phyloP scores from a whole-genome alignment of 2,888 invertebrate species.

The Omphaloscelis lunosa region DNA sequence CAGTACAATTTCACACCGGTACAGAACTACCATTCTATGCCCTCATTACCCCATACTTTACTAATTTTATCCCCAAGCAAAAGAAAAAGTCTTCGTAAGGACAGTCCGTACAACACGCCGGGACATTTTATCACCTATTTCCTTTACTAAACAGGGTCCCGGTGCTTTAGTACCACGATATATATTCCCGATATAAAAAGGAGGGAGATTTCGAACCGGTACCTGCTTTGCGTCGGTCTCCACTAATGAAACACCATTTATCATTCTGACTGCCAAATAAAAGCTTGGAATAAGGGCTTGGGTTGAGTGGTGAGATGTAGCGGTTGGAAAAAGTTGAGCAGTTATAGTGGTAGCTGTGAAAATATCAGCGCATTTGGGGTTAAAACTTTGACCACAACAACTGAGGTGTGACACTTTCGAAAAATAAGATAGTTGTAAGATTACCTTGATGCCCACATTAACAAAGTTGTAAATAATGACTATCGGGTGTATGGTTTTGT shows the following conservation, averaged over 20 bases:
- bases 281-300: conserved; percentile 74
- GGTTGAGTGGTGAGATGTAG: conserved; percentile 33
- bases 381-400: too few species aligned
- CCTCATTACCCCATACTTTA: conserved; percentile 26
- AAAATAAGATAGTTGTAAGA: too few species aligned
- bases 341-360: neutral
- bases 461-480: neutral
- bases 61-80: conserved; percentile 14
- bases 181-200: conserved; percentile 77
- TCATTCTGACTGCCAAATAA: conserved; percentile 87
- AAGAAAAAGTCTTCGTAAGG: conserved; percentile 13
- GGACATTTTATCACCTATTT: conserved; percentile 55
- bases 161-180: conserved; percentile 56
- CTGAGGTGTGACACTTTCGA: too few species aligned
- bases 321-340: conserved; percentile 11
- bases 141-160: conserved; percentile 47
- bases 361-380: too few species aligned
- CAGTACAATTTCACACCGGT: neutral
- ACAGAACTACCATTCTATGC: neutral
- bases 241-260: conserved; percentile 88
- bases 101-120: conserved; percentile 39
- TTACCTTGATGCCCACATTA: neutral
- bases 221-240: conserved; percentile 75
- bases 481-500: neutral
- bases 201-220: conserved; percentile 77